Evolutionary conservation across 2,113 vertebrate species (phyloP).

Genomic region (Ciconia maguari): DNA sequence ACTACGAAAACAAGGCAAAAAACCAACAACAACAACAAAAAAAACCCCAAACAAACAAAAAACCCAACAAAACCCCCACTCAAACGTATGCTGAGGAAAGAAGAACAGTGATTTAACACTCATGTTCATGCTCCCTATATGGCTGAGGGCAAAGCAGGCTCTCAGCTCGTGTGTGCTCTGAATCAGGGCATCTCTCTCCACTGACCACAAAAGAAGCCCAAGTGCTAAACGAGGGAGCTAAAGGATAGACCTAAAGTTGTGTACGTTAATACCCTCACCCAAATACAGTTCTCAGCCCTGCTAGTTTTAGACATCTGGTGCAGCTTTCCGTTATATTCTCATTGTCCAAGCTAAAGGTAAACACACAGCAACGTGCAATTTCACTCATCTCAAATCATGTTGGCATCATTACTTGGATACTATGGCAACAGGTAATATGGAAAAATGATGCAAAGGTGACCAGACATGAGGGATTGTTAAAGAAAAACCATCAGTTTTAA

Average conservation of each 20-base stretch:
- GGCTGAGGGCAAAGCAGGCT: not conserved
- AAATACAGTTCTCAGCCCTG: not conserved
- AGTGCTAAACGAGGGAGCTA: not conserved
- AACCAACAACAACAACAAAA: no score
- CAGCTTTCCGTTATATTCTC: not conserved
- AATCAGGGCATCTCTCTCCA: not conserved
- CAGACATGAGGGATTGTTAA: not conserved
- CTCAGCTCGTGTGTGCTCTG: not conserved
- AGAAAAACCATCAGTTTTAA: not conserved
- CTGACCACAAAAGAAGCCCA: not conserved
- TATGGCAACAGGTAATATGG: not conserved
- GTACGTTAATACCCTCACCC: not conserved
- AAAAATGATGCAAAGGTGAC: constrained; percentile 3
- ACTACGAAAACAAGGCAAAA: not conserved
- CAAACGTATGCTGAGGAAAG: not conserved
- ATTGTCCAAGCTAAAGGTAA: constrained; percentile 10
- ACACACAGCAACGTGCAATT: not conserved
- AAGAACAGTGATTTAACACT: not conserved
- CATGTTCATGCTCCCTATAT: not conserved
- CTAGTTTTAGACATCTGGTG: not conserved
- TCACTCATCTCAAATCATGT: not conserved
- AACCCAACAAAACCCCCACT: no score
- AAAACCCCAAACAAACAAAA: no score
- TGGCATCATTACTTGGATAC: not conserved
- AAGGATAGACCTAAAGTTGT: not conserved